These are phyloP conservation scores for Momotus momota DNA, from an alignment of 2,797 vertebrate species.

Conservation along the genomic window DNA sequence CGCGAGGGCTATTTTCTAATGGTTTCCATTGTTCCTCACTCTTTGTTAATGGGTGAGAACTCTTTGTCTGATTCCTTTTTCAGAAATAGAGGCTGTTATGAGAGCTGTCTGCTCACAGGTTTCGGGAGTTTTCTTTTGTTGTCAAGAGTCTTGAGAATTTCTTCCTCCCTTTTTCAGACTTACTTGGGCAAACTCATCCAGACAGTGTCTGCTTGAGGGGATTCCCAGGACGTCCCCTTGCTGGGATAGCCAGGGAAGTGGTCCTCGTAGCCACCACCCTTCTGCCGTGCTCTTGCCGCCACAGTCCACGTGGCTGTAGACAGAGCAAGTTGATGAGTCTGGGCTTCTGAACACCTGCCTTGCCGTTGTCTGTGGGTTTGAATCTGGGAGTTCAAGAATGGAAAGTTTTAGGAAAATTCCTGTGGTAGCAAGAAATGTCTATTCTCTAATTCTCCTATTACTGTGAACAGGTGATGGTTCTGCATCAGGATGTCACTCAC, in stretches of 20 bases:
- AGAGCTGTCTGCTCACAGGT: neutral
- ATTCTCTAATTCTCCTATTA: neutral
- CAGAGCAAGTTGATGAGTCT: neutral
- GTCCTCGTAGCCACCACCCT: neutral
- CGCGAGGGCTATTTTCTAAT: constrained; percentile 13
- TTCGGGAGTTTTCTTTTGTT: neutral
- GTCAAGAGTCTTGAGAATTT: neutral
- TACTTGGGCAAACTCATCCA: neutral
- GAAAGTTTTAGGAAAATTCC: neutral
- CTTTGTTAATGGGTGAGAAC: neutral
- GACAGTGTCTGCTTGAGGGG: neutral
- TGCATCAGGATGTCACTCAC: neutral
- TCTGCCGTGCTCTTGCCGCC: neutral
- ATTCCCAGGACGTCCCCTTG: neutral
- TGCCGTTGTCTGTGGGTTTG: neutral
- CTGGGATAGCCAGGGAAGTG: neutral
- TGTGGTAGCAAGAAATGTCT: neutral
- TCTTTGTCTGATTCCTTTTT: constrained; percentile 21
- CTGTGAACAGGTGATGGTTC: neutral
- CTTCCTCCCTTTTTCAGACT: neutral
- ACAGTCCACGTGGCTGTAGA: neutral
- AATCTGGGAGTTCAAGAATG: neutral
- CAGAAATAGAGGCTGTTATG: neutral
- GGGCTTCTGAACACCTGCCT: neutral
- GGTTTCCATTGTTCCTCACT: constrained; percentile 26